Evolutionary conservation across 2,797 vertebrate genomes (phyloP).

Genomic region (Neosalanx taihuensis): DNA sequence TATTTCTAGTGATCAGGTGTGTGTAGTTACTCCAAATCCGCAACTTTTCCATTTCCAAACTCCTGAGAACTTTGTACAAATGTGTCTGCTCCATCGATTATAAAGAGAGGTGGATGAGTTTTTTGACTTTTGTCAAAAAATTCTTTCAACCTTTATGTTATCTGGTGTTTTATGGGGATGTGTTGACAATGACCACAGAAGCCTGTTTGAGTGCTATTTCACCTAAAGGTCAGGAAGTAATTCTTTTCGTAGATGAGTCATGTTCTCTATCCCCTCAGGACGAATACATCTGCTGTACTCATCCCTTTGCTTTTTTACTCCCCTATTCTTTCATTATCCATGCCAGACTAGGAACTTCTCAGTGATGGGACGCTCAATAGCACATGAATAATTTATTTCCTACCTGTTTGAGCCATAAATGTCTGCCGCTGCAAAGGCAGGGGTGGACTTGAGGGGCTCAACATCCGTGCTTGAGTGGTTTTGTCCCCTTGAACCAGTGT

Average conservation of each 20-base stretch:
- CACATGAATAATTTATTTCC: slow-evolving; percentile 55
- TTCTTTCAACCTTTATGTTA: neutral
- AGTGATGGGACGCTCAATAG: slow-evolving; percentile 36
- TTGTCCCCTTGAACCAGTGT: slow-evolving; percentile 46
- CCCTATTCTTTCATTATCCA: slow-evolving; percentile 20
- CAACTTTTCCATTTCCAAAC: neutral
- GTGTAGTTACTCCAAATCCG: neutral
- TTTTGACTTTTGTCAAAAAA: neutral
- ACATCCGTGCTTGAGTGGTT: slow-evolving; percentile 28
- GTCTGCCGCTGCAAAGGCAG: slow-evolving; percentile 30
- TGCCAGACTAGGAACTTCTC: slow-evolving; percentile 25
- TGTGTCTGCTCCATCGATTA: neutral
- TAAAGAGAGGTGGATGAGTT: too few relatives aligned
- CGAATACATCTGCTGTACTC: slow-evolving; percentile 20
- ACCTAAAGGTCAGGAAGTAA: slow-evolving; percentile 11
- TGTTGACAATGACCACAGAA: neutral
- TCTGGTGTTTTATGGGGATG: neutral
- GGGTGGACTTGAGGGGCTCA: slow-evolving; percentile 11
- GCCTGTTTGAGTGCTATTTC: slow-evolving; percentile 4
- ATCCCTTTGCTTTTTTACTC: neutral
- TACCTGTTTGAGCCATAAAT: slow-evolving; percentile 26
- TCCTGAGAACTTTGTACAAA: neutral
- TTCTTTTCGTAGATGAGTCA: slow-evolving; percentile 11
- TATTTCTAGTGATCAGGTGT: neutral
- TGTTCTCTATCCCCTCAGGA: slow-evolving; percentile 17